These are phyloP conservation scores for Disparrhopalites patrizii DNA, from an alignment of 2,888 invertebrate genomes.

Conservation along the genomic window DNA sequence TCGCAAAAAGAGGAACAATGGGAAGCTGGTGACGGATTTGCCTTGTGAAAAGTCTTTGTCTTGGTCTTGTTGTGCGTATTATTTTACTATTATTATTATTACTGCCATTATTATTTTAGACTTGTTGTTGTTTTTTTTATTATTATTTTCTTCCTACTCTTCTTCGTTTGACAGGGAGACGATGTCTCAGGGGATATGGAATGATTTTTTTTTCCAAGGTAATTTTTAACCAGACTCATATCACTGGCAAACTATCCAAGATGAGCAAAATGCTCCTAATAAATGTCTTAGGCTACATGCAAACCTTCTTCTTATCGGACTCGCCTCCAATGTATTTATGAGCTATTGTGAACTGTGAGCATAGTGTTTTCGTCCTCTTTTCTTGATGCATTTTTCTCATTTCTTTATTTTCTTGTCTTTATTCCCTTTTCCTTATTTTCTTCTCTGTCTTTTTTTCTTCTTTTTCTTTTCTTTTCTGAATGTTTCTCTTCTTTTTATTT, in stretches of 20 bases:
- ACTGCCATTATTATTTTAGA: too few species aligned
- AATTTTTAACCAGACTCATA: too few species aligned
- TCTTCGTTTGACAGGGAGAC: neutral
- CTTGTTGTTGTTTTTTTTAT: neutral
- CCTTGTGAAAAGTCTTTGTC: conserved; percentile 4
- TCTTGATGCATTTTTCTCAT: too few species aligned
- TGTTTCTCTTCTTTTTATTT: too few species aligned
- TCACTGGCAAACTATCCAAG: neutral
- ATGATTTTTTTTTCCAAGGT: too few species aligned
- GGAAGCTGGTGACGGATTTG: conserved; percentile 12
- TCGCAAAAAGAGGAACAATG: neutral
- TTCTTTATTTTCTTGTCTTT: neutral
- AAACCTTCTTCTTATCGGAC: neutral
- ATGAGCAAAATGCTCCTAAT: conserved; percentile 3
- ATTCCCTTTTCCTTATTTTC: neutral
- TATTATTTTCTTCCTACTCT: neutral
- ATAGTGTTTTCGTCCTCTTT: too few species aligned
- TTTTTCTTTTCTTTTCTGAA: too few species aligned
- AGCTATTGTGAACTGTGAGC: neutral
- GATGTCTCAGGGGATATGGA: too few species aligned
- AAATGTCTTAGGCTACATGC: neutral
- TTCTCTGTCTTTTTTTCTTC: too few species aligned
- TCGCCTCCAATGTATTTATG: neutral
- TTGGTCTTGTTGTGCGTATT: neutral
- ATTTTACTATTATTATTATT: too few species aligned